Conservation (phyloP, 2,888 invertebrate species). For the Anthophora plumipes region DNA sequence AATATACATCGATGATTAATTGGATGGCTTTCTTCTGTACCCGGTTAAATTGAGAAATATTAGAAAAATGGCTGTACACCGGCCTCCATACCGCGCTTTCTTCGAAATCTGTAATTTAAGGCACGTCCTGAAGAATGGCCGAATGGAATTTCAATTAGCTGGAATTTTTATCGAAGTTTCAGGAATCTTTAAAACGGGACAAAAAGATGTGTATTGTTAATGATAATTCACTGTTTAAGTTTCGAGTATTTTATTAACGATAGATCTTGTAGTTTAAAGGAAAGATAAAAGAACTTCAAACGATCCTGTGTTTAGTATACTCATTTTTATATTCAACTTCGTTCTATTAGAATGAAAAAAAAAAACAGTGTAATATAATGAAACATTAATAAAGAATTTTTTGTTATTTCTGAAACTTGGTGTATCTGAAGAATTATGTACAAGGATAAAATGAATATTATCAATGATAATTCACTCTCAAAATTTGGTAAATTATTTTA, state of each 20-base stretch:
- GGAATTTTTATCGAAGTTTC: constrained; percentile 1
- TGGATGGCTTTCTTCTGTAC: constrained; percentile 25
- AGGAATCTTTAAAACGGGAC: neutral
- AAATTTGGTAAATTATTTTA: too few relatives aligned
- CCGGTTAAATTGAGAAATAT: constrained; percentile 53
- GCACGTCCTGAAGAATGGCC: neutral
- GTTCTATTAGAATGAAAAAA: too few relatives aligned
- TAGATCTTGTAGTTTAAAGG: neutral
- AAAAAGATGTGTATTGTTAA: too few relatives aligned
- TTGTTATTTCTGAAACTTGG: too few relatives aligned
- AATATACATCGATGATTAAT: constrained; percentile 56
- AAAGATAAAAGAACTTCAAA: too few relatives aligned
- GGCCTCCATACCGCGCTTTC: neutral
- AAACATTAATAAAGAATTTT: too few relatives aligned
- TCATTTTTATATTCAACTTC: too few relatives aligned
- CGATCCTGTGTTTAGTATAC: too few relatives aligned
- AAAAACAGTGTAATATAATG: too few relatives aligned
- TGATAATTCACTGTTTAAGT: neutral
- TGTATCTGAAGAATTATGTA: too few relatives aligned
- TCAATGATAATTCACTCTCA: too few relatives aligned
- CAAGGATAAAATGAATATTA: too few relatives aligned
- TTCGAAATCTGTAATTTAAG: constrained; percentile 13
- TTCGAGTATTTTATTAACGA: neutral
- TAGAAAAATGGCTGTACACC: neutral
- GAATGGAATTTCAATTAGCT: constrained; percentile 1